Evolutionary conservation across 2,888 invertebrate species (phyloP).

Genomic region (Palloptera scutellata): DNA sequence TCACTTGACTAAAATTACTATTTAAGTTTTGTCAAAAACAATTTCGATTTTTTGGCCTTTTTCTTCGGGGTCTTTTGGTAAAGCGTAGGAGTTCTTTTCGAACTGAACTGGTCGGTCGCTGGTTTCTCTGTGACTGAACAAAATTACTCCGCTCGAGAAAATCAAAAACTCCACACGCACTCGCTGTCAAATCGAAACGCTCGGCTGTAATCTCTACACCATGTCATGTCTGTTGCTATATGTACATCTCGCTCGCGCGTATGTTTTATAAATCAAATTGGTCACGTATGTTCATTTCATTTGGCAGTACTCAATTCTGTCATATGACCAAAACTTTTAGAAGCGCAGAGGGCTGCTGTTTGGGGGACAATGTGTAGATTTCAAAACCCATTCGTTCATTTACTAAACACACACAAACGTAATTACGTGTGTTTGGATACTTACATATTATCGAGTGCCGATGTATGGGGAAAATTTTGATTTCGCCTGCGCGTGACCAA

Average conservation of each 20-base stretch:
- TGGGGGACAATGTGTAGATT: not conserved
- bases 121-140: conserved; percentile 46
- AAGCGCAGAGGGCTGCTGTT: conserved; percentile 4
- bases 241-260: conserved; percentile 7
- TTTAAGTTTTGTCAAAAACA: conserved; percentile 76
- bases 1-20: conserved; percentile 82
- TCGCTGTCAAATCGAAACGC: conserved; percentile 19
- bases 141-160: conserved; percentile 17
- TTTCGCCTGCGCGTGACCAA: conserved; percentile 26
- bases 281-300: conserved; percentile 7
- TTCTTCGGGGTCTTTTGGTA: conserved; percentile 62
- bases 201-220: not conserved
- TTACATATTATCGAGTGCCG: not conserved
- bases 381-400: conserved; percentile 14
- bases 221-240: not conserved
- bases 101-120: conserved; percentile 45
- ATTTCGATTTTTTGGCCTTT: conserved; percentile 66
- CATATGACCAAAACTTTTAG: conserved; percentile 19
- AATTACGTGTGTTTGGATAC: conserved; percentile 4
- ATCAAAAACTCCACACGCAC: conserved; percentile 20
- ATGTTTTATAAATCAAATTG: not conserved
- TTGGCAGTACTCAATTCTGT: conserved; percentile 10
- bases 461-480: conserved; percentile 9
- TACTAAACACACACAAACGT: not conserved
- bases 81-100: conserved; percentile 45